Base-by-base conservation (phyloP, 2,113 vertebrate genomes). In the Myotis brandtii region DNA sequence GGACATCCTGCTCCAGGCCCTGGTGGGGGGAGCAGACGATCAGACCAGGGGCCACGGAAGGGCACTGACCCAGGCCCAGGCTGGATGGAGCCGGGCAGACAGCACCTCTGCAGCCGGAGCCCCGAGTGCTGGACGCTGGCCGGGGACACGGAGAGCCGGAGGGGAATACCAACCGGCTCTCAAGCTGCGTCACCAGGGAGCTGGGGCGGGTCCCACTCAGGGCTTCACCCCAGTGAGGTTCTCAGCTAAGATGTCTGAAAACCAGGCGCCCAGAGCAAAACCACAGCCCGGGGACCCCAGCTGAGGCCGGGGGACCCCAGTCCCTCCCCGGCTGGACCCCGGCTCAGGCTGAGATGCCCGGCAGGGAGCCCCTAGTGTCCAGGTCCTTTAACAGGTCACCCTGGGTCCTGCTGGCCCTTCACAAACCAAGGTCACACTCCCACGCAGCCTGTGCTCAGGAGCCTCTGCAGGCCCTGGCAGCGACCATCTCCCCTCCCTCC, bases 1-100 rank as follows among this genome's bases (percentile, higher is more conserved):
- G 98, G 87, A 99, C 99, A 97, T 99, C 99, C 95, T 99, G 99
- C 97, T 99, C 99, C 54, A 99, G 98, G 95, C 99, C 99, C 99
- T 99, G 94, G 94, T 50, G 94, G 66, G 70, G 73, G 8, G 32
- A 0, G 6, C 30, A n/a, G 50, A 0, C 52, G 66, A 59, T 96
- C 43, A 96, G 91, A 72, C n/a, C 27, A 30, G 43, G 85, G 59
- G 0, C 52, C 66, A 46, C 30, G 48, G 30, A 9, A 43, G 76
- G 56, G 27, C 48, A 6, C 30, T 21, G 16, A 79, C 59, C 52
- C 59, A 59, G 34, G 17, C 5, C 62, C 48, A 67, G 91, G 62
- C 88, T 37, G 1, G 37, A 73, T 34, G 10, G 70, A 20, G 4
- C n/a, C 5, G 67, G 12, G 40, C 40, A 40, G 40, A 40, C 40